These are phyloP conservation scores for Notechis scutatus DNA, from an alignment of 2,113 vertebrate species.

Conservation along the genomic window DNA sequence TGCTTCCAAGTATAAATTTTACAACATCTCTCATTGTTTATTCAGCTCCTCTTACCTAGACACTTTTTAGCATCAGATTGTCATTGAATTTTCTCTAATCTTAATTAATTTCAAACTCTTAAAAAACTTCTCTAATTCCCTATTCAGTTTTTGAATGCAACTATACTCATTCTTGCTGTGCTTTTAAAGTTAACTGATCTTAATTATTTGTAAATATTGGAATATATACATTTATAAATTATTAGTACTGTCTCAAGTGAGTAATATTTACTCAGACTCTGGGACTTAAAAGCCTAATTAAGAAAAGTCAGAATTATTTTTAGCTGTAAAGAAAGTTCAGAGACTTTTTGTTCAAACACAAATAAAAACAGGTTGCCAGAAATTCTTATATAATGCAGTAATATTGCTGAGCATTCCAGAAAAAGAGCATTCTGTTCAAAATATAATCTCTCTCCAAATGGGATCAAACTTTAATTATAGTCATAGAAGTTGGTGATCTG, in stretches of 20 bases:
- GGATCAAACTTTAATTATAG: not conserved
- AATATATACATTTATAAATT: not conserved
- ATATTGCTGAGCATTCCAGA: not conserved
- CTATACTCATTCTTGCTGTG: not conserved
- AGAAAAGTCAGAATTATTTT: not conserved
- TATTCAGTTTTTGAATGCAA: not conserved
- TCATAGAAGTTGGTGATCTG: not conserved
- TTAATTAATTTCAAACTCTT: not conserved
- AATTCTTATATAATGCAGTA: not conserved
- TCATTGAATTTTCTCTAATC: not conserved
- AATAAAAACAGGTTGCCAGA: not conserved
- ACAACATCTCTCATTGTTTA: not conserved
- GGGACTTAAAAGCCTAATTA: not conserved
- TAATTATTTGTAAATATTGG: not conserved
- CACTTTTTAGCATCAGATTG: not conserved
- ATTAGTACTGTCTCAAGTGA: not conserved
- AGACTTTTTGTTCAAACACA: not conserved
- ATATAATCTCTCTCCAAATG: not conserved
- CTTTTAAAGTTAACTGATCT: not conserved
- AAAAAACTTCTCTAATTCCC: not conserved
- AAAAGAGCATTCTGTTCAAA: not conserved
- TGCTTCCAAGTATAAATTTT: not conserved
- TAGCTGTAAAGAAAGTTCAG: not conserved
- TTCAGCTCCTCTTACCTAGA: not conserved
- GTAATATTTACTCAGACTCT: not conserved